Base-by-base conservation (phyloP, 2,888 invertebrate genomes). In the Cryptus armator region DNA sequence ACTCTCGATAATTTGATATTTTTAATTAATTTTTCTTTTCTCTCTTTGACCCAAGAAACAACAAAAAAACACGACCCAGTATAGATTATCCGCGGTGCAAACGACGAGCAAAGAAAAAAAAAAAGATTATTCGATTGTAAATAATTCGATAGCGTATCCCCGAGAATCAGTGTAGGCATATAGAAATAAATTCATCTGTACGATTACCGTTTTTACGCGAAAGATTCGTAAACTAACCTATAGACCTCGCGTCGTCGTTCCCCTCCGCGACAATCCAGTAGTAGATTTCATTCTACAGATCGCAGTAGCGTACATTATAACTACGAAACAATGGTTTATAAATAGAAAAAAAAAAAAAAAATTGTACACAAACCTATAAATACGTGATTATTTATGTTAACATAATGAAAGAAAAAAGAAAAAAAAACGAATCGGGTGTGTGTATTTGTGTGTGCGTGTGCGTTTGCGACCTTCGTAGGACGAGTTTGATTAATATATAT, bases 311-410 rank as follows among this genome's bases (percentile, higher is more conserved):
- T 14, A 29, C 5, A 32, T 62, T 3, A 4, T 14, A 62, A 59
- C 7, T 62, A 56, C 71, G 81, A 46, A 48, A 85, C 70, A 53
- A 68, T 16, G n/a, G 64, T 43, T 51, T 77, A 81, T 79, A 75
- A 84, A 83, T 79, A 75, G 70, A 46, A 71, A 74, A 46, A 71
- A 44, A 83, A n/a, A 83, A 53, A 81, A 71, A 88, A 51, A 81
- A 86, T 84, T 88, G 88, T 89, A 90, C 81, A 88, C 89, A 62
- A 16, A 6, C 62, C 72, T 37, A 75, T 75, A 64, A 64, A 87
- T 85, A 78, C 64, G 82, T 86, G 87, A 85, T 90, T 91, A 92
- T 92, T 92, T 90, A 90, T 91, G 89, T 87, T 85, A 88, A 89
- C 90, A 88, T 90, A 59, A 76, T 71, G 19, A 71, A 53, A 16